Evolutionary conservation across 2,888 invertebrate species (phyloP), one percentile per base, ranked within the genome.

Genomic region (Drosophila planitibia): DNA sequence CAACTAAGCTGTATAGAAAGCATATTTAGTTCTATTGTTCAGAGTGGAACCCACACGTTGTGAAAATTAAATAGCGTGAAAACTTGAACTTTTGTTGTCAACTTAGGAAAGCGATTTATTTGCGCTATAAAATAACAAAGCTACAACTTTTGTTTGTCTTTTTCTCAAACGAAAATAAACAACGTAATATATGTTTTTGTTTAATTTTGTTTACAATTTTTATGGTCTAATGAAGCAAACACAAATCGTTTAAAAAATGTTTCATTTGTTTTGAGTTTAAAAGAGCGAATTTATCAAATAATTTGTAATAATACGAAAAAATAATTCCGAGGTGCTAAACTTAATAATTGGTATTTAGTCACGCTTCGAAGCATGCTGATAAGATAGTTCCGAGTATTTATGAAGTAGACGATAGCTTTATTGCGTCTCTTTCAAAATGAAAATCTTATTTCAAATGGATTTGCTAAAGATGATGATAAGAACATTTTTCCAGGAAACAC

Each of bases 101-200:
- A 74, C 49, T 76, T 70, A 53, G 51, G 19, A 55, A 28, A 44
- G 41, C 25, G 68, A 63, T 75, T 70, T 67, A 54, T 64, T 66
- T 60, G 28, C 41, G 65, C 65, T 53, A 49, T 63, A 52, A 53
- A 64, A 58, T 54, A 77, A 44, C 58, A 60, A 59, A 69, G 62
- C 61, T 39, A 4, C 44, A 72, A 70, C 52, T 79, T 79, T 57
- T 82, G 73, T 88, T 87, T 87, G 80, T 85, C 37, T 81, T 67
- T 22, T 73, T 68, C 59, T 39, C 69, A 54, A 61, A 62, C 44
- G 80, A 67, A 90, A 85, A 89, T 51, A 85, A 73, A 82, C 65
- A 76, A 60, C 54, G 41, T 53, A 59, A 59, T 39, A 64, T 57
- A 62, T 70, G 55, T 72, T 70, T 47, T 70, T 67, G 39, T 51